Evolutionary conservation across 2,888 invertebrate species (phyloP).

Genomic region (Tetropium fuscum): DNA sequence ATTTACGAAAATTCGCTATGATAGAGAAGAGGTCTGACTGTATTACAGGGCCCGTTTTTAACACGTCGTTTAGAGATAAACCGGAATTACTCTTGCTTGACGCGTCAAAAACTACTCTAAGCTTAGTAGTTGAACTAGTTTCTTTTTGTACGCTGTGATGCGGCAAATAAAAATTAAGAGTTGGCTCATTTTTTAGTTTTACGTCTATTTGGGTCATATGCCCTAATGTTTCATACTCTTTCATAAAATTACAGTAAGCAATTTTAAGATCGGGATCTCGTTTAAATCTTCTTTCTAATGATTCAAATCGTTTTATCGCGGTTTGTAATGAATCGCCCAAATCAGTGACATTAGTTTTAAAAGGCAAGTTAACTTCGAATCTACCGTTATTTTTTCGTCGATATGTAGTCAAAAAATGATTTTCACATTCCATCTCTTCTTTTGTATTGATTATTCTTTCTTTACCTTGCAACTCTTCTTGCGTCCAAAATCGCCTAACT

Average conservation of each 20-base stretch:
- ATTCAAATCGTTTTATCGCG: background rate
- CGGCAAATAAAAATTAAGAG: background rate
- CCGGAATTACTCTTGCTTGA: no score
- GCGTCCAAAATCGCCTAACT: background rate
- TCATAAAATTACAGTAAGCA: constrained; percentile 14
- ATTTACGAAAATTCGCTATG: background rate
- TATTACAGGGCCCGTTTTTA: background rate
- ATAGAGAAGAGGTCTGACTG: background rate
- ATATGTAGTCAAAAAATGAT: background rate
- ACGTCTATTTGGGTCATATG: constrained; percentile 26
- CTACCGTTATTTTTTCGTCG: background rate
- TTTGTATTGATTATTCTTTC: background rate
- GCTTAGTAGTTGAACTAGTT: background rate
- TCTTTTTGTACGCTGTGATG: background rate
- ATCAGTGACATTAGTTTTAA: background rate
- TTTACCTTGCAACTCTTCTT: no score
- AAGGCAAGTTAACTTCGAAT: background rate
- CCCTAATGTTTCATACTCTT: constrained; percentile 25
- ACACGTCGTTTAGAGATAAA: background rate
- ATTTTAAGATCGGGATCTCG: background rate
- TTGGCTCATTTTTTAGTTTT: no score
- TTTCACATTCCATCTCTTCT: background rate
- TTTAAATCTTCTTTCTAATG: background rate
- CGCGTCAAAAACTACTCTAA: no score
- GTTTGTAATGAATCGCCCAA: constrained; percentile 9